Conservation (phyloP, 2,888 invertebrate genomes). For the Euplagia quadripunctaria region DNA sequence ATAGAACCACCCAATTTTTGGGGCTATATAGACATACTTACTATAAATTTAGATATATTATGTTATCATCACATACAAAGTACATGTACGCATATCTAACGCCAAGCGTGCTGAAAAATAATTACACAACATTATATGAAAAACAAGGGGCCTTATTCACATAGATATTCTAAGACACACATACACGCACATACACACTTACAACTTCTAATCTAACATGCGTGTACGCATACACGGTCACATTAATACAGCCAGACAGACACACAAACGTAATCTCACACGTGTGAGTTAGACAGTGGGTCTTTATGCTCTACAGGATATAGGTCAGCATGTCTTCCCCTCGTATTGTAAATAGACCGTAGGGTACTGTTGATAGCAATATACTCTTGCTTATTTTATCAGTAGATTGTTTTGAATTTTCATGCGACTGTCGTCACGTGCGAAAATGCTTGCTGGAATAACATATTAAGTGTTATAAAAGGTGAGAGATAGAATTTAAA, state of each 20-base stretch:
- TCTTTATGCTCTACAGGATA: conserved; percentile 76
- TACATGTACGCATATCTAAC: conserved; percentile 3
- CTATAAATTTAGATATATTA: not conserved
- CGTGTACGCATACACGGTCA: conserved; percentile 2
- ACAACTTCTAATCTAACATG: conserved; percentile 26
- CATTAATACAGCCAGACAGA: not conserved
- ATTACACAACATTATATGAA: conserved; percentile 30
- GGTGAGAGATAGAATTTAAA: not conserved
- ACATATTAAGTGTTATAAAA: conserved; percentile 25
- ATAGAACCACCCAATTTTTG: no score
- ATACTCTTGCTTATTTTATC: conserved; percentile 18
- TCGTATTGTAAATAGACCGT: conserved; percentile 67
- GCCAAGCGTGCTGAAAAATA: conserved; percentile 38
- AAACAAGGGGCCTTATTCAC: conserved; percentile 24
- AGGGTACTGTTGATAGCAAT: conserved; percentile 53
- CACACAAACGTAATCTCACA: conserved; percentile 3
- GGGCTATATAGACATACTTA: not conserved
- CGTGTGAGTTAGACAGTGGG: conserved; percentile 65
- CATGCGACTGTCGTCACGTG: conserved; percentile 7
- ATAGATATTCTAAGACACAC: conserved; percentile 38
- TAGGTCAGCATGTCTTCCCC: conserved; percentile 80
- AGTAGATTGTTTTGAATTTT: conserved; percentile 14
- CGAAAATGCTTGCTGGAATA: conserved; percentile 7
- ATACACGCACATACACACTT: conserved; percentile 27
- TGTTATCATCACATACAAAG: not conserved